phyloP scores from a whole-genome alignment of 2,113 vertebrate genomes.

The Rhodinocichla rosea region DNA sequence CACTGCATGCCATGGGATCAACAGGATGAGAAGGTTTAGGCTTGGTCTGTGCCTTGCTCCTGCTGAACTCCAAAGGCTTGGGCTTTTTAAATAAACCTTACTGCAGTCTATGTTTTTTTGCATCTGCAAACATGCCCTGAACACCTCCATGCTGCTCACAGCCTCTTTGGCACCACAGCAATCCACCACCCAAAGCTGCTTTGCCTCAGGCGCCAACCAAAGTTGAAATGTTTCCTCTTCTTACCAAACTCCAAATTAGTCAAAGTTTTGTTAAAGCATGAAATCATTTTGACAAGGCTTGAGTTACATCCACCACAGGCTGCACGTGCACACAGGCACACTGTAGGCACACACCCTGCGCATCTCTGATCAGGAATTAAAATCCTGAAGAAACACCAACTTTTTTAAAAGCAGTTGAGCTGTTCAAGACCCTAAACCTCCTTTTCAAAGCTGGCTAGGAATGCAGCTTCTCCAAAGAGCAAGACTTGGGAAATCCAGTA shows the following conservation, averaged over 20 bases:
- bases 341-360: neutral
- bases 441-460: neutral
- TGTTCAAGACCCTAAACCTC: neutral
- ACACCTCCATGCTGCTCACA: neutral
- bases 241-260: neutral
- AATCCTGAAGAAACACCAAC: neutral
- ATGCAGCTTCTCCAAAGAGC: neutral
- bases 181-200: neutral
- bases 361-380: neutral
- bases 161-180: fast-evolving
- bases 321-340: fast-evolving
- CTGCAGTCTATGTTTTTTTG: neutral
- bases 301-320: neutral
- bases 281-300: neutral
- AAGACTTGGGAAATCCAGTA: neutral
- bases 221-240: neutral
- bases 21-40: neutral
- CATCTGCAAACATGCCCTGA: neutral
- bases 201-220: neutral
- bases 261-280: neutral
- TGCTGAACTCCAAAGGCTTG: neutral
- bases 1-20: fast-evolving
- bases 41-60: neutral
- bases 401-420: neutral
- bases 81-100: neutral